Evolutionary conservation across 2,888 invertebrate species (phyloP), one percentile per base, ranked within the genome.

Genomic region (Patella pellucida): DNA sequence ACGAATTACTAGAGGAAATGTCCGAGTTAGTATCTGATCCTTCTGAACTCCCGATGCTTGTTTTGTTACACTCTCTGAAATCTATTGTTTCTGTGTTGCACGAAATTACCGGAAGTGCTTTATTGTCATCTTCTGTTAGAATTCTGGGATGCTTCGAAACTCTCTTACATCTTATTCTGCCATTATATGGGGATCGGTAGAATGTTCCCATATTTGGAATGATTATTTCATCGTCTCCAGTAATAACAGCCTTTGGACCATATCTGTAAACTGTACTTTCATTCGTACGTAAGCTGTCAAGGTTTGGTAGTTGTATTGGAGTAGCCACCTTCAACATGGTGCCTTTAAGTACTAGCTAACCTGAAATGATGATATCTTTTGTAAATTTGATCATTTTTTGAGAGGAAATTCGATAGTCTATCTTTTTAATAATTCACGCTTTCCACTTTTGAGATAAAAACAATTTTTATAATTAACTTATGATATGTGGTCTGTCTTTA

Each of bases 51-150:
- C 62, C 62, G 62, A 23, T 62, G 23, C 14, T 23, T 12, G 62
- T 19, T 19, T 19, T 62, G 23, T 23, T 62, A 23, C 19, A 62
- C 23, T 62, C 23, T 19, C 19, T 19, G 19, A 23, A 19, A 15
- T 62, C 19, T 62, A 62, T 9, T 9, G 62, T 23, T 23, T 62
- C 62, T 23, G 62, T 11, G 14, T 62, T 23, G 14, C 19, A 62
- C 62, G 62, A 62, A 62, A 62, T 23, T 2, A 62, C 23, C 62
- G 62, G 62, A 62, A 62, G 62, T 62, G 19, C 62, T 62, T 62
- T 62, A 14, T 23, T 62, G 62, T 62, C 14, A 11, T 19, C 11
- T 23, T 62, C 62, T 23, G 62, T 62, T 4, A 62, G 19, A 12
- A 62, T 62, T 23, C 62, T 62, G 3, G 62, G 62, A 62, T 62